A percentile compares a stretch with the other conserved stretches of the same genome.
Conservation (phyloP, 2,797 vertebrate genomes). For the Falco cherrug region DNA sequence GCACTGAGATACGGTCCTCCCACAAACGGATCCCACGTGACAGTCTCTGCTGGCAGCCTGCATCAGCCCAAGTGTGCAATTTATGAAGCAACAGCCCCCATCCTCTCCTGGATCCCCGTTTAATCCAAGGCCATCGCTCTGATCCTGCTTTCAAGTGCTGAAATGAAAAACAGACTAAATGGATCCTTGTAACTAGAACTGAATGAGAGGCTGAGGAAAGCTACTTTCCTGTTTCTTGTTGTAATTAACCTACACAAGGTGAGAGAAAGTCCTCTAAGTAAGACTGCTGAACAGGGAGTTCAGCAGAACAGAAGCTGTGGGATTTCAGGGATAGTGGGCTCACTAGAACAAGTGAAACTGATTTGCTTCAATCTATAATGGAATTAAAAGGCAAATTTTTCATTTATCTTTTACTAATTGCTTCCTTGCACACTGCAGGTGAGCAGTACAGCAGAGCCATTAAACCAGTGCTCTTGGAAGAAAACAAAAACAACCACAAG, state of each 20-base stretch:
- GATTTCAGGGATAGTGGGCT: neutral
- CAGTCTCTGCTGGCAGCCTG: conserved; percentile 7
- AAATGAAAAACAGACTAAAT: conserved; percentile 18
- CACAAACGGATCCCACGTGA: neutral
- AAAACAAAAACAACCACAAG: neutral
- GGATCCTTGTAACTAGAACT: neutral
- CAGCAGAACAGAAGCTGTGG: neutral
- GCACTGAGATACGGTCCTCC: neutral
- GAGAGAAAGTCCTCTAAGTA: neutral
- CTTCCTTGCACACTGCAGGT: neutral
- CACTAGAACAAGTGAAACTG: neutral
- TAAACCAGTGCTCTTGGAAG: neutral
- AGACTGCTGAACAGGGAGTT: neutral
- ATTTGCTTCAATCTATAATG: neutral
- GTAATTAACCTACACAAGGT: conserved; percentile 13
- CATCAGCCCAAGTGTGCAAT: neutral
- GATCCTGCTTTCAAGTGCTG: neutral
- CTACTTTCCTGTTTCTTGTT: conserved; percentile 3
- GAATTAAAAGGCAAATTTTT: conserved; percentile 15
- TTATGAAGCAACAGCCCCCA: neutral
- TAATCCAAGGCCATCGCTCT: conserved; percentile 20
- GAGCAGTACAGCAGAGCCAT: neutral
- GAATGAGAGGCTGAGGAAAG: neutral
- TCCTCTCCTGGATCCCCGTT: neutral
- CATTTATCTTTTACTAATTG: neutral